A percentile compares a stretch with the other conserved stretches of the same genome.
Conservation (phyloP, 2,113 vertebrate genomes). For the Forbesichthys papilliferus region DNA sequence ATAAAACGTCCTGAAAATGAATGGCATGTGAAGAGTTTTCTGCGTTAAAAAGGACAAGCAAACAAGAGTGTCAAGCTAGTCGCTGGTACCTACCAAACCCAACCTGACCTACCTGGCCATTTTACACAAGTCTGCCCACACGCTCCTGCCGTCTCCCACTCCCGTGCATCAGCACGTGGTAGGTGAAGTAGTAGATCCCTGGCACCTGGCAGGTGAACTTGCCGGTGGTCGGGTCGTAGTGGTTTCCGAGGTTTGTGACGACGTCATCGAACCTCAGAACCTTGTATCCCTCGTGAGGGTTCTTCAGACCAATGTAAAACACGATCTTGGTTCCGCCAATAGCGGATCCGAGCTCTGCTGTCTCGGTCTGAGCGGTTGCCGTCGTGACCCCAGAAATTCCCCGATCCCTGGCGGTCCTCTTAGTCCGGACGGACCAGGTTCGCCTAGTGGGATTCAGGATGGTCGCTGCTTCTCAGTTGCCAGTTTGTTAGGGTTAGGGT, state of each 20-base stretch:
- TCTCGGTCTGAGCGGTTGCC: slow-evolving; percentile 70
- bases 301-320: slow-evolving; percentile 91
- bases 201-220: slow-evolving; percentile 91
- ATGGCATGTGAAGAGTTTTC: too few relatives aligned
- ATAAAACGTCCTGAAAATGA: too few relatives aligned
- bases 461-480: too few relatives aligned
- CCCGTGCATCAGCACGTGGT: slow-evolving; percentile 87
- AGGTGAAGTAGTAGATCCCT: slow-evolving; percentile 88
- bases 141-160: slow-evolving; percentile 87
- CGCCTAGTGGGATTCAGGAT: slow-evolving; percentile 82
- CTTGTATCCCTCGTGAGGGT: slow-evolving; percentile 81
- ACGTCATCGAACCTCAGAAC: slow-evolving; percentile 78
- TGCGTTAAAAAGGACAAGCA: too few relatives aligned
- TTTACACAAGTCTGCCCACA: slow-evolving; percentile 90
- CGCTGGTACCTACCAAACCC: too few relatives aligned
- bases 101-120: slow-evolving; percentile 78
- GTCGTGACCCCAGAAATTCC: slow-evolving; percentile 71
- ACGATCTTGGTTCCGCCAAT: slow-evolving; percentile 82
- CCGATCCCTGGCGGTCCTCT: slow-evolving; percentile 80
- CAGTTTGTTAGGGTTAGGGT: too few relatives aligned
- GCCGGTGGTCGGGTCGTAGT: slow-evolving; percentile 79
- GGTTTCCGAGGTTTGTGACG: slow-evolving; percentile 76
- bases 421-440: slow-evolving; percentile 83
- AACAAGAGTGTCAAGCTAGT: too few relatives aligned
- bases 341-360: slow-evolving; percentile 72